phyloP scores from a whole-genome alignment of 2,113 vertebrate species.

The Procavia capensis region DNA sequence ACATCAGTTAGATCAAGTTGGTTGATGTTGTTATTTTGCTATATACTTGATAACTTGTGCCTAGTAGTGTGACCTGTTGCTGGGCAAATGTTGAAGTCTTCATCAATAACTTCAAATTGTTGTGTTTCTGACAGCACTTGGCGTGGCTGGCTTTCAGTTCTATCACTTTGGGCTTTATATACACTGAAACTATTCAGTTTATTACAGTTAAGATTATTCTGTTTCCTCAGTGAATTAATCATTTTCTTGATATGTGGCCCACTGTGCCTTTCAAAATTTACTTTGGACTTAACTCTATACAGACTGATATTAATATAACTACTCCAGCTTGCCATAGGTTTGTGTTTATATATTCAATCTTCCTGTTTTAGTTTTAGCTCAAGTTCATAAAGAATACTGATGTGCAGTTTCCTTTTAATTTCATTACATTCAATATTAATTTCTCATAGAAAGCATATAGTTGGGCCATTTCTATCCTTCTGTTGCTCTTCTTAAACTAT shows the following conservation, averaged over 20 bases:
- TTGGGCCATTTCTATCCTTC: no score
- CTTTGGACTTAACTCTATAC: no score
- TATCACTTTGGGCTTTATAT: no score
- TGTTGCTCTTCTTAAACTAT: no score
- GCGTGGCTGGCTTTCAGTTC: not conserved
- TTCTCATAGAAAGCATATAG: not conserved
- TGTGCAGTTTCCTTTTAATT: not conserved
- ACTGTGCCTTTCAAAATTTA: not conserved
- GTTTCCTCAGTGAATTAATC: not conserved
- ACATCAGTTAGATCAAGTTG: not conserved
- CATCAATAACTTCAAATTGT: not conserved
- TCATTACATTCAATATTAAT: not conserved
- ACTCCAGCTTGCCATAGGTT: not conserved
- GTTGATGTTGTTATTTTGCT: not conserved
- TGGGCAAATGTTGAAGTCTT: not conserved
- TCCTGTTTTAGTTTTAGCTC: not conserved
- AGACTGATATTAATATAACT: not conserved
- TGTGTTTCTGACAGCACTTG: no score
- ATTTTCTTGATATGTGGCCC: not conserved
- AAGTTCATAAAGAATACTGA: not conserved
- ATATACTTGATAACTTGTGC: no score
- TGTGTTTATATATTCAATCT: not conserved
- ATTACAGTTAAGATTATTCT: not conserved
- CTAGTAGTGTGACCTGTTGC: not conserved
- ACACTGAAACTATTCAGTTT: not conserved